phyloP scores from a whole-genome alignment of 2,113 vertebrate species.

The Rousettus leschenaultii region DNA sequence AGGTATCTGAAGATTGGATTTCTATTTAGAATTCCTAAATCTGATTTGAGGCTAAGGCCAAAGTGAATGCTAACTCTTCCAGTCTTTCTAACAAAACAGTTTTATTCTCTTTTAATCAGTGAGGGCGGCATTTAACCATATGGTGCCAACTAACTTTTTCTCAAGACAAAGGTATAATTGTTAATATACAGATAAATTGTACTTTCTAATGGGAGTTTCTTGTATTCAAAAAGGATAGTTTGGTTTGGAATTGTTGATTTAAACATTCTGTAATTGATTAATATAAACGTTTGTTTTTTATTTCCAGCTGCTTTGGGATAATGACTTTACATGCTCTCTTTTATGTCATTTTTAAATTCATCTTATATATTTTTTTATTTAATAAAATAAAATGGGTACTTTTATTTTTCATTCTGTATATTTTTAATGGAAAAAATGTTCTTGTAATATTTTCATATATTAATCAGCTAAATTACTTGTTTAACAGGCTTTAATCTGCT shows the following conservation, averaged over 20 bases:
- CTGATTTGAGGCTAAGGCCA: not conserved
- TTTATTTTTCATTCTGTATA: not conserved
- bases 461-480: not conserved
- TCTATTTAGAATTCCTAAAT: not conserved
- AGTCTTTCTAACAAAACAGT: not conserved
- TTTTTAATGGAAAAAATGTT: not conserved
- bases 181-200: not conserved
- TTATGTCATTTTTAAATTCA: not conserved
- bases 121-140: not conserved
- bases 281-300: not conserved
- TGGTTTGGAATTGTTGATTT: not conserved
- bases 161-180: not conserved
- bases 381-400: not conserved
- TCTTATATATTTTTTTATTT: not conserved
- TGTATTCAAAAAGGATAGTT: not conserved
- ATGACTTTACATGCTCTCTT: not conserved
- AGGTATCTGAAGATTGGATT: not conserved
- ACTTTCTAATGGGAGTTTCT: not conserved
- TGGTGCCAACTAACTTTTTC: not conserved
- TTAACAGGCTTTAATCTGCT: no score
- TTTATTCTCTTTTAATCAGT: not conserved
- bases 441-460: not conserved
- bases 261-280: not conserved
- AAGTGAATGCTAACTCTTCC: not conserved
- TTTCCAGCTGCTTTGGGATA: not conserved